Base-by-base conservation (phyloP, 2,888 invertebrate species). In the Apamea anceps region DNA sequence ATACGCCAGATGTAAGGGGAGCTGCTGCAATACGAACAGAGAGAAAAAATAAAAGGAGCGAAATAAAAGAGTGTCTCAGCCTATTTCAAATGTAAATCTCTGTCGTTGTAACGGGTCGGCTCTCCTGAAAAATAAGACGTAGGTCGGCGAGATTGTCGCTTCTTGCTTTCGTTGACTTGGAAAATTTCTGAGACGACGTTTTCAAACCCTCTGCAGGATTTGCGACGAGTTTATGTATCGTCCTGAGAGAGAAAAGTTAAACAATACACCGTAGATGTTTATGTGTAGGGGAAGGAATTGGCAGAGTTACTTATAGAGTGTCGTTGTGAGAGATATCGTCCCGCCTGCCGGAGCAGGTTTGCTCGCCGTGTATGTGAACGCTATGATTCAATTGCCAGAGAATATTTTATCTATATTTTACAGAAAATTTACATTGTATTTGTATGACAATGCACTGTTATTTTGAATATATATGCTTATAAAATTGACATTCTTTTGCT, bases 41-140 rank as follows among this genome's bases (percentile, higher is more conserved):
- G 87, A 91, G 81, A 93, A 93, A 93, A 81, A 94, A 94, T 92
- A 92, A 94, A 93, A 92, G 88, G 84, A 91, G 88, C 89, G 89
- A 93, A 94, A 96, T 94, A 95, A 94, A 95, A 94, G 92, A 93
- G 93, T 92, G 91, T 92, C 92, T 93, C 93, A 91, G 94, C 94
- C 94, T 94, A 94, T 94, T 96, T 94, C 94, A 94, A 96, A 96
- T 96, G 95, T 95, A 96, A 96, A 96, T 96, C 95, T 95, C 92
- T 92, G 94, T 91, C 94, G 94, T 93, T 94, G 95, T 95, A 95
- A 95, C 94, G 95, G 94, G 94, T 93, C 93, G 93, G 89, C 92
- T 94, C 92, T 92, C 90, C 92, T 92, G 94, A 94, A 95, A 94
- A 95, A 95, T 95, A 95, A 96, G 95, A 94, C 94, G 93, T 93